phyloP scores from a whole-genome alignment of 2,113 vertebrate species.

The Turdus rufiventris region DNA sequence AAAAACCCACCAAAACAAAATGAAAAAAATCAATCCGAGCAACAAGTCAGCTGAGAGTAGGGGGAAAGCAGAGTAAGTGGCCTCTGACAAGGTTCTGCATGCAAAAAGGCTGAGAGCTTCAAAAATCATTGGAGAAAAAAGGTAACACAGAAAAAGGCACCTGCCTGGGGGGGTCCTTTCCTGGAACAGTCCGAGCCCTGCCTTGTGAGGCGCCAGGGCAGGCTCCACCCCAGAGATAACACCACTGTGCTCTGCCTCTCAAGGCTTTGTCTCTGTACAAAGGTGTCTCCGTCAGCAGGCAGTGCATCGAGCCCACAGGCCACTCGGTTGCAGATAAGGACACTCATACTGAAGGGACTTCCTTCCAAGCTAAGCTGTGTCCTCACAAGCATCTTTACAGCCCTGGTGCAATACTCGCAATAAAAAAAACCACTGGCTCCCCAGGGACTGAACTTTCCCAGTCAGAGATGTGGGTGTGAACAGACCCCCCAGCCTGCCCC shows the following conservation, averaged over 20 bases:
- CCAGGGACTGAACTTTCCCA: not conserved
- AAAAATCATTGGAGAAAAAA: not conserved
- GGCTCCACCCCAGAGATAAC: conserved; percentile 7
- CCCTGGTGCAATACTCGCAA: fast-evolving
- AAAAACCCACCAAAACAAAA: not conserved
- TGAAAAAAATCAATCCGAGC: not conserved
- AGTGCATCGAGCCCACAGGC: fast-evolving
- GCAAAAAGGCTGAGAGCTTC: not conserved
- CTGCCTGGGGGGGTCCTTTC: not conserved
- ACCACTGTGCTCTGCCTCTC: fast-evolving
- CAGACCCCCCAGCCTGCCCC: fast-evolving
- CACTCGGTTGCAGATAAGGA: not conserved
- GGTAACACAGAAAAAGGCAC: not conserved
- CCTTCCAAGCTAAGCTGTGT: not conserved
- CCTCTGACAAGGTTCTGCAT: not conserved
- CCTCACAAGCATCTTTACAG: not conserved
- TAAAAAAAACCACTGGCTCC: not conserved
- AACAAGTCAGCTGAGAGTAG: not conserved
- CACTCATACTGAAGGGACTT: fast-evolving
- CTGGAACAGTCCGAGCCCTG: not conserved
- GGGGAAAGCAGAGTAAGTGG: not conserved
- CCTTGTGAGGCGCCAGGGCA: not conserved
- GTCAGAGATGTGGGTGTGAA: not conserved
- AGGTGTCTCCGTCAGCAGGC: not conserved
- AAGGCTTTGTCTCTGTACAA: not conserved